These are phyloP conservation scores for Listrodromus nycthemerus DNA, from an alignment of 2,888 invertebrate genomes.

Conservation along the genomic window DNA sequence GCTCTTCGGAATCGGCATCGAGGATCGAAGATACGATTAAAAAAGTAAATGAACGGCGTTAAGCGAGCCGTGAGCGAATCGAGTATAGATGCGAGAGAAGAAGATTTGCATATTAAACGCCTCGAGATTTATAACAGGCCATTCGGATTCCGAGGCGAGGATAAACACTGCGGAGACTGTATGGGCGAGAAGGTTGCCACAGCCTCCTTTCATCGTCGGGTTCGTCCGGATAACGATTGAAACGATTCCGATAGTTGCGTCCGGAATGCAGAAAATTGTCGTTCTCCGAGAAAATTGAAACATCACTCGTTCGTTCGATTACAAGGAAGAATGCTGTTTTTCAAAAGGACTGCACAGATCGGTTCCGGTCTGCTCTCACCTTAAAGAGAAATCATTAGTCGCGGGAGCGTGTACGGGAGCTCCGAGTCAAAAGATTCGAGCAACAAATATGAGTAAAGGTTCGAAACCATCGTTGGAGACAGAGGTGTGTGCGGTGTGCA, in stretches of 20 bases:
- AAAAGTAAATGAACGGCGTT: slow-evolving; percentile 37
- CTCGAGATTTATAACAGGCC: slow-evolving; percentile 83
- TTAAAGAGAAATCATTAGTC: not conserved
- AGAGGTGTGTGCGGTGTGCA: slow-evolving; percentile 30
- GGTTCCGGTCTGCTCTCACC: not conserved
- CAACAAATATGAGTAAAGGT: not conserved
- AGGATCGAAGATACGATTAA: slow-evolving; percentile 61
- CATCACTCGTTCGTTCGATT: not conserved
- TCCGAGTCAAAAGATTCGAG: slow-evolving; percentile 41
- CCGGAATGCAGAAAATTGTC: not conserved
- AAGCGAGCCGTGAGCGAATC: slow-evolving; percentile 37
- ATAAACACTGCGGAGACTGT: slow-evolving; percentile 9
- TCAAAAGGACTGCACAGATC: not conserved
- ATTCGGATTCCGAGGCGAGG: slow-evolving; percentile 49
- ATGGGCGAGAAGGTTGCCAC: not conserved
- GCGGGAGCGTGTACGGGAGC: not conserved
- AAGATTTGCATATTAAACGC: slow-evolving; percentile 84
- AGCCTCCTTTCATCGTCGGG: not conserved
- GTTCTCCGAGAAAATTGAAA: not conserved
- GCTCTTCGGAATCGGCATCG: slow-evolving; percentile 44
- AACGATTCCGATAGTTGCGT: not conserved
- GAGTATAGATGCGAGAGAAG: slow-evolving; percentile 69
- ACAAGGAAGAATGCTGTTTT: not conserved
- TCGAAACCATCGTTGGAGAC: not conserved
- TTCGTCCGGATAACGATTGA: not conserved